Evolutionary conservation across 2,113 vertebrate species (phyloP), one percentile per base, ranked within the genome.

Genomic region (Gambusia holbrooki): DNA sequence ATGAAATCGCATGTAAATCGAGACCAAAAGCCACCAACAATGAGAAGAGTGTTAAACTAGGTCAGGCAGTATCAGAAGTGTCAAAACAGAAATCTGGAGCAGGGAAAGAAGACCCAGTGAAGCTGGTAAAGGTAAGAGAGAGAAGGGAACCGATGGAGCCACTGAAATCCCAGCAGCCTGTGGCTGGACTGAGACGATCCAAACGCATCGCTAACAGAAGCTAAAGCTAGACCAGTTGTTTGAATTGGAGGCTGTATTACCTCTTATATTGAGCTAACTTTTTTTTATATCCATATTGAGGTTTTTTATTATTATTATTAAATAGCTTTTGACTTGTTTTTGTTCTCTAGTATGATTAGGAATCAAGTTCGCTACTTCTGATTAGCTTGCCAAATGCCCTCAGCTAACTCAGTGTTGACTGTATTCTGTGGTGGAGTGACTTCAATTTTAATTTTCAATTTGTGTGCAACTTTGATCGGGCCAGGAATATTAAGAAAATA

Each of bases 161-260:
- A n/a, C 33, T n/a, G 51, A 9, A 58, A 58, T 22, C 25, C 25
- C 51, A 11, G 22, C 25, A 25, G 25, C 22, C 51, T n/a, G 8
- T n/a, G 25, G 17, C 22, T 0, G 77, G 60, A 0, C 78, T 78
- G 13, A 88, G 92, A 7, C 83, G 92, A 6, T 94, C 93, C 1
- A 94, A 84, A 85, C 92, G 92, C 77, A 90, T 90, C 0, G 87
- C 89, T 5, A 85, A 2, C 45, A 89, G 63, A 58, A 88, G 25
- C 1, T 84, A 54, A 84, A 25, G 51, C 51, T 10, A 10, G 51
- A n/a, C 25, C 25, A 25, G 25, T n/a, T 58, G 4, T 25, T 58
- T 58, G 22, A 58, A 58, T n/a, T 10, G 45, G 17, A 42, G 1
- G 25, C 22, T 54, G 51, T 1, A 25, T 17, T 22, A 19, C 6